Evolutionary conservation across 2,113 vertebrate genomes (phyloP).

Genomic region (Ginglymostoma cirratum): DNA sequence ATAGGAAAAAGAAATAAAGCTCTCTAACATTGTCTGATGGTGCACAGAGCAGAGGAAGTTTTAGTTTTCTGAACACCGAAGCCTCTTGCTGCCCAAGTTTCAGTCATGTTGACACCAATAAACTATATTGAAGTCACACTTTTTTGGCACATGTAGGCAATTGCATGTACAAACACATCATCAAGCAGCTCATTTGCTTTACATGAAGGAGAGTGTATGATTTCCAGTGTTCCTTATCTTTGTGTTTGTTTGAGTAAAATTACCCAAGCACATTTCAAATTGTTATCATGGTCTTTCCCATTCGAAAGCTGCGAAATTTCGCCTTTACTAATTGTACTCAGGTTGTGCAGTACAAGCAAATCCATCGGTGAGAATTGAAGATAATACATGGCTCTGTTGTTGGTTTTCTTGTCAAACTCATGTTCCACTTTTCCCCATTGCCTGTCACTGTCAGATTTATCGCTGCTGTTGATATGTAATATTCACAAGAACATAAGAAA

Average conservation of each 20-base stretch:
- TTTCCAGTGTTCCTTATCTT: not conserved
- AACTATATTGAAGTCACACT: not conserved
- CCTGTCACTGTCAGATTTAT: not conserved
- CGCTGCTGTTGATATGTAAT: not conserved
- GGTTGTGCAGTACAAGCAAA: not conserved
- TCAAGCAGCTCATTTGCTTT: not conserved
- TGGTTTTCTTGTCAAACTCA: not conserved
- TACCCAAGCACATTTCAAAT: not conserved
- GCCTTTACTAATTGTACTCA: not conserved
- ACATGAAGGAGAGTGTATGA: not conserved
- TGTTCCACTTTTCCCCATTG: not conserved
- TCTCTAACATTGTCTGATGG: not conserved
- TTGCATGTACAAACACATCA: not conserved
- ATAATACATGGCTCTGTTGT: not conserved
- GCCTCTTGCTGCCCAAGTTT: not conserved
- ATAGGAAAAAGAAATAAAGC: not conserved
- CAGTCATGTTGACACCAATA: not conserved
- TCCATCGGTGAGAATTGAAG: not conserved
- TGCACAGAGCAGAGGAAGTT: not conserved
- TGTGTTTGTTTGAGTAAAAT: not conserved
- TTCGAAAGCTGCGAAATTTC: not conserved
- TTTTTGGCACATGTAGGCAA: not conserved
- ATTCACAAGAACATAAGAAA: no score
- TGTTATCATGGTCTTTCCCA: not conserved
- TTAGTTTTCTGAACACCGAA: not conserved